Evolutionary conservation across 2,888 invertebrate genomes (phyloP).

Genomic region (Limnephilus marmoratus): DNA sequence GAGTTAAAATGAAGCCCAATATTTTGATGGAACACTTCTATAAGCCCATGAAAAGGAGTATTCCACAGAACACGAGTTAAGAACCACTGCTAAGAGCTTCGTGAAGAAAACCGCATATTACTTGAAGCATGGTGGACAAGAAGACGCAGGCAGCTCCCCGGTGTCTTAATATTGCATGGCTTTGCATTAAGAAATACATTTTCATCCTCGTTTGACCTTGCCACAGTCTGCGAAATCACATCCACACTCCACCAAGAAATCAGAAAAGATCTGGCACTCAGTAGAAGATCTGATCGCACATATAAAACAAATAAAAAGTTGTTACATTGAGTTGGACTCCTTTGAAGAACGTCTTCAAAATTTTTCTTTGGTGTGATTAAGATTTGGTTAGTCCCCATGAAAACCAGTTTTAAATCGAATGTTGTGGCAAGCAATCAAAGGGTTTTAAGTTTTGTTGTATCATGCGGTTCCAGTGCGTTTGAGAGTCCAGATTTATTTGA

Average conservation of each 20-base stretch:
- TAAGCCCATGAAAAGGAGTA: too few relatives aligned
- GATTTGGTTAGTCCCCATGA: neutral
- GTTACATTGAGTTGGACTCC: neutral
- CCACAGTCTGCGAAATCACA: neutral
- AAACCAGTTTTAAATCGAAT: neutral
- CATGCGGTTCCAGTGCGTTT: neutral
- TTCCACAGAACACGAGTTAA: neutral
- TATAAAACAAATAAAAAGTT: neutral
- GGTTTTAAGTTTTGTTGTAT: neutral
- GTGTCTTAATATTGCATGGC: neutral
- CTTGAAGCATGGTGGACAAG: neutral
- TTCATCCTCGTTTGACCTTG: constrained; percentile 17
- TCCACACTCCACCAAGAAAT: neutral
- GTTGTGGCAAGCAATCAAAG: neutral
- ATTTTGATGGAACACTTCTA: neutral
- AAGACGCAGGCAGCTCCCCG: neutral
- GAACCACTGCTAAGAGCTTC: neutral
- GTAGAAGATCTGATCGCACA: neutral
- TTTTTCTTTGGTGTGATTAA: constrained; percentile 7
- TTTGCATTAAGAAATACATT: neutral
- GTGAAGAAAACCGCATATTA: neutral
- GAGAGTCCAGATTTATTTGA: neutral
- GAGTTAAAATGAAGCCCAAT: neutral
- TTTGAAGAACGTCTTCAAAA: neutral
- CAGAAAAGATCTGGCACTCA: neutral